These are phyloP conservation scores for Pyrgilauda ruficollis DNA, from an alignment of 2,113 vertebrate genomes.

Conservation along the genomic window DNA sequence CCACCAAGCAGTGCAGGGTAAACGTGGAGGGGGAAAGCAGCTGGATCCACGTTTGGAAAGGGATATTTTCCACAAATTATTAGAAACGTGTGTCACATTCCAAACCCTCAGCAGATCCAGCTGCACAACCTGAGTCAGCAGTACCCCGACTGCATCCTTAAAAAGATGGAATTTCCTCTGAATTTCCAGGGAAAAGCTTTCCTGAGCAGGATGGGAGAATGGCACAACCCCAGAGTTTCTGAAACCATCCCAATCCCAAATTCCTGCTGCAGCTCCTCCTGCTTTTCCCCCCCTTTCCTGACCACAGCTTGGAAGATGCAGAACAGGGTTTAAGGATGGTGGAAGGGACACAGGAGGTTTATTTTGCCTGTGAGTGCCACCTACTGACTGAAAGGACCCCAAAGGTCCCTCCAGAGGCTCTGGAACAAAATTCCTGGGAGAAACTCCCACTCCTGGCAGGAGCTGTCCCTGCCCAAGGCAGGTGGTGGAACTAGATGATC, in stretches of 20 bases:
- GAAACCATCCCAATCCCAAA: accelerated
- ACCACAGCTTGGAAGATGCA: accelerated
- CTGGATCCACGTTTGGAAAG: neutral
- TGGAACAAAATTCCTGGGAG: neutral
- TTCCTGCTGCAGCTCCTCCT: neutral
- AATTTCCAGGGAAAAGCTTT: neutral
- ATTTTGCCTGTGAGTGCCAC: constrained; percentile 36
- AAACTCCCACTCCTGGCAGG: neutral
- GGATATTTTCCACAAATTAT: neutral
- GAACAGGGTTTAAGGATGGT: accelerated
- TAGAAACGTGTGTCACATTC: accelerated
- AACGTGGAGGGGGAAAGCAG: neutral
- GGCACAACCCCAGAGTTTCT: accelerated
- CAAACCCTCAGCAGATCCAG: neutral
- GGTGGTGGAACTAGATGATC: neutral
- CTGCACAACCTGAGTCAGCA: neutral
- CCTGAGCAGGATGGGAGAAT: neutral
- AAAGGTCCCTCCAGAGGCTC: neutral
- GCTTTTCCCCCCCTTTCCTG: neutral
- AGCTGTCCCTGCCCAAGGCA: neutral
- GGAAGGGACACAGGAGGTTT: neutral
- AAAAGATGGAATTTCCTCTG: neutral
- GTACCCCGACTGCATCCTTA: accelerated
- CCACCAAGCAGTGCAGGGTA: accelerated
- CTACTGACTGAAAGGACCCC: constrained; percentile 28